These are phyloP conservation scores for Polymixis lichenea DNA, from an alignment of 2,888 invertebrate genomes.

Conservation along the genomic window DNA sequence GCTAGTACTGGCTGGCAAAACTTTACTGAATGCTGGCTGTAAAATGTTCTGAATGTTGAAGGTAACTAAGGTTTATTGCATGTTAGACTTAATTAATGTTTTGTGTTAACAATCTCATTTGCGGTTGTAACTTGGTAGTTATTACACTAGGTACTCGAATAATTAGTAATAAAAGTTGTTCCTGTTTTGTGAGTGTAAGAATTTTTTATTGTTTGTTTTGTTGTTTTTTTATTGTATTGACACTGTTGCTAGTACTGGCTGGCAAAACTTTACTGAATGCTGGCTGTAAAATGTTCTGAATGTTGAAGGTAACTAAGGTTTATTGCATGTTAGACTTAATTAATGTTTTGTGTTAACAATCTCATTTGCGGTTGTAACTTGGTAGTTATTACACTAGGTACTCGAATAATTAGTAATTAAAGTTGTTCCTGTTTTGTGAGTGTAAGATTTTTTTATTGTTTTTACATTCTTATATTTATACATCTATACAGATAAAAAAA, in stretches of 20 bases:
- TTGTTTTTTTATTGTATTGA: too few relatives aligned
- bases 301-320: slow-evolving; percentile 1
- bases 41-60: slow-evolving; percentile 33
- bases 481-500: too few relatives aligned
- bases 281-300: slow-evolving; percentile 32
- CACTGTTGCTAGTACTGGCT: slow-evolving; percentile 21
- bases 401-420: not conserved
- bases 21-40: slow-evolving; percentile 19
- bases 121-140: not conserved
- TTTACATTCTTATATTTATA: not conserved
- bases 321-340: slow-evolving; percentile 23
- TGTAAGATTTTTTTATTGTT: not conserved
- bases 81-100: slow-evolving; percentile 35
- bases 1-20: slow-evolving; percentile 9
- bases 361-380: not conserved
- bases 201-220: too few relatives aligned
- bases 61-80: slow-evolving; percentile 1
- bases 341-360: slow-evolving; percentile 20
- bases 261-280: slow-evolving; percentile 23
- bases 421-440: not conserved
- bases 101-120: slow-evolving; percentile 2
- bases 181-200: too few relatives aligned
- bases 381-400: not conserved
- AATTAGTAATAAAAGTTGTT: not conserved
- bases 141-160: not conserved